A percentile compares a stretch with the other conserved stretches of the same genome.
Evolutionary conservation across 2,113 vertebrate genomes (phyloP).

Genomic region (Microcebus ravelobensis): DNA sequence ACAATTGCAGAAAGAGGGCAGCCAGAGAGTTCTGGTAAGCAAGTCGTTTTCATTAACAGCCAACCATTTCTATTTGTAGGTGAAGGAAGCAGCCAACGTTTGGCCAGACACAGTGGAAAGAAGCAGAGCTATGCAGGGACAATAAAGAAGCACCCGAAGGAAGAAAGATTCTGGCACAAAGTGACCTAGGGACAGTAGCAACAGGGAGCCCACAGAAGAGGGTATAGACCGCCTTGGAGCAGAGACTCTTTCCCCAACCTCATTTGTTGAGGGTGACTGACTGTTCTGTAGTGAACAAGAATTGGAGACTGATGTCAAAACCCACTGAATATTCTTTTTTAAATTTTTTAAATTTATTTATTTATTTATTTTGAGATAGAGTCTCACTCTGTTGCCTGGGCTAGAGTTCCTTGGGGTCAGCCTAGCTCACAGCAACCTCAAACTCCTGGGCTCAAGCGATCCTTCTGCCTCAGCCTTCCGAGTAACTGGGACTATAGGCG

Average conservation of each 20-base stretch:
- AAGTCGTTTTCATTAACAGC: neutral
- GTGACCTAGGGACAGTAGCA: neutral
- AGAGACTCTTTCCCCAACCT: neutral
- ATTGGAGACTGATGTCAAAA: neutral
- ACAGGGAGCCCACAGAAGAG: neutral
- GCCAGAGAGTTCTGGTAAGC: neutral
- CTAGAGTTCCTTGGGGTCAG: too few relatives aligned
- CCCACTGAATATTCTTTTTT: too few relatives aligned
- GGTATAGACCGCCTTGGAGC: neutral
- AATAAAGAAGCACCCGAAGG: neutral
- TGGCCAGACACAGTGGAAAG: neutral
- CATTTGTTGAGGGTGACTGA: neutral
- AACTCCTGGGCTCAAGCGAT: too few relatives aligned
- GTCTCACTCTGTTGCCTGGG: too few relatives aligned
- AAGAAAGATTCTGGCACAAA: neutral
- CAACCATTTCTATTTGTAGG: constrained; percentile 34
- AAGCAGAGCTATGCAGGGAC: constrained; percentile 5
- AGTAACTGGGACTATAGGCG: too few relatives aligned
- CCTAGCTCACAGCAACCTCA: too few relatives aligned
- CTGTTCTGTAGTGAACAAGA: neutral
- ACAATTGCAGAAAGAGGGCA: neutral
- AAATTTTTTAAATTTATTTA: too few relatives aligned
- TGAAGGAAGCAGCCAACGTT: neutral
- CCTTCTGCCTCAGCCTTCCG: too few relatives aligned
- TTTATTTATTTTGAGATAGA: too few relatives aligned